Conservation (phyloP, 2,888 invertebrate species). For the Mechanitis messenoides region DNA sequence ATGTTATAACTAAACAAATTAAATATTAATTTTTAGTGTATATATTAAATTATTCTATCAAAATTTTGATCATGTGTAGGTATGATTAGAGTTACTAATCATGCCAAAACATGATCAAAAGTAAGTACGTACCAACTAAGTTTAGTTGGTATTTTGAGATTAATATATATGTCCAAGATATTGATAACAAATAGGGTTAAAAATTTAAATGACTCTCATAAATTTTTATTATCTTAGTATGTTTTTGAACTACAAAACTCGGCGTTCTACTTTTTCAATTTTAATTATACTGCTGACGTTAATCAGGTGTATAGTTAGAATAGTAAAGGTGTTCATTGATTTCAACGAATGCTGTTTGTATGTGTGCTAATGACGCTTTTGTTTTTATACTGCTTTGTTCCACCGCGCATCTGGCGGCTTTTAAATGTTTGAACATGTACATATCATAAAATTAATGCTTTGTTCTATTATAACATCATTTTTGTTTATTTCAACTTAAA, state of each 20-base stretch:
- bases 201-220: too few species aligned
- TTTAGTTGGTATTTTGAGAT: too few species aligned
- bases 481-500: background rate
- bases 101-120: too few species aligned
- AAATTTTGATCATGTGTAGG: too few species aligned
- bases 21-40: too few species aligned
- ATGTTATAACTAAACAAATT: background rate
- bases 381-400: conserved; percentile 16
- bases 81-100: too few species aligned
- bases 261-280: conserved; percentile 15
- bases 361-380: conserved; percentile 25
- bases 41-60: too few species aligned
- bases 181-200: too few species aligned
- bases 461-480: background rate
- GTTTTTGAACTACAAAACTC: background rate
- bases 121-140: too few species aligned
- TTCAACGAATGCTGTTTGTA: conserved; percentile 21
- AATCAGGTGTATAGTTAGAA: conserved; percentile 35
- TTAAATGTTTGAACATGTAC: background rate
- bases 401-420: background rate
- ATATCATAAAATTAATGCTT: background rate
- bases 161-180: too few species aligned
- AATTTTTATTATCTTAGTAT: background rate
- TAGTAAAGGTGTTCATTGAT: conserved; percentile 43
- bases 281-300: conserved; percentile 40